phyloP scores from a whole-genome alignment of 2,797 vertebrate species.

The Megaceryle alcyon region DNA sequence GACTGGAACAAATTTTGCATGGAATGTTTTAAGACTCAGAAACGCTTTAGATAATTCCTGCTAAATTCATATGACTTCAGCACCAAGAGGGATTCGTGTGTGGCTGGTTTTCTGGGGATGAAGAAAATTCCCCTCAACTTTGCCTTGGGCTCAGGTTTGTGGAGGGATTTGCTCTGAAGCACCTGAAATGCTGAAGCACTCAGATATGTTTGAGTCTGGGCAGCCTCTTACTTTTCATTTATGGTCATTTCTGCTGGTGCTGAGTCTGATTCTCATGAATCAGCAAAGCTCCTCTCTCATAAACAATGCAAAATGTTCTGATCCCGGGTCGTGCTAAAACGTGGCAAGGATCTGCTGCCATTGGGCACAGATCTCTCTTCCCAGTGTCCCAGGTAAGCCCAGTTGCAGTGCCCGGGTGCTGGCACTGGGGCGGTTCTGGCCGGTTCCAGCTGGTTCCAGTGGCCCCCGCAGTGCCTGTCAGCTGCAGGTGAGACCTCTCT shows the following conservation, averaged over 20 bases:
- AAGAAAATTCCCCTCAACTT: neutral
- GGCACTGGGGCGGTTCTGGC: neutral
- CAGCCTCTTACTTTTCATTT: neutral
- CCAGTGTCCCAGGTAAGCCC: fast-evolving
- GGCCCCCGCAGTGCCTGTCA: neutral
- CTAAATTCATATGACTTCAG: neutral
- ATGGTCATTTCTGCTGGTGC: neutral
- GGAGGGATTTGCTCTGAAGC: neutral
- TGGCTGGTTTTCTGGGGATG: neutral
- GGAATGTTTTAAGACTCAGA: neutral
- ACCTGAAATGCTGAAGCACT: neutral
- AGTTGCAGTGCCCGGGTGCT: neutral
- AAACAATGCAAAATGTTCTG: neutral
- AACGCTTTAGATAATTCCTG: neutral
- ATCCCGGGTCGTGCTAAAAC: fast-evolving
- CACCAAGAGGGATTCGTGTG: neutral
- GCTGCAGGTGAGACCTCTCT: neutral
- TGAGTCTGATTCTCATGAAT: neutral
- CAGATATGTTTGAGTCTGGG: neutral
- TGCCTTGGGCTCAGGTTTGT: neutral
- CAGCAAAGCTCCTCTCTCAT: neutral
- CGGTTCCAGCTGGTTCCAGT: fast-evolving
- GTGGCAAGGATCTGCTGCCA: neutral
- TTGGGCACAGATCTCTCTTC: neutral
- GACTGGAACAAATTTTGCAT: neutral